A percentile compares a stretch with the other conserved stretches of the same genome.
These are phyloP conservation scores for Synergus japonicus DNA, from an alignment of 2,888 invertebrate species.

Conservation along the genomic window DNA sequence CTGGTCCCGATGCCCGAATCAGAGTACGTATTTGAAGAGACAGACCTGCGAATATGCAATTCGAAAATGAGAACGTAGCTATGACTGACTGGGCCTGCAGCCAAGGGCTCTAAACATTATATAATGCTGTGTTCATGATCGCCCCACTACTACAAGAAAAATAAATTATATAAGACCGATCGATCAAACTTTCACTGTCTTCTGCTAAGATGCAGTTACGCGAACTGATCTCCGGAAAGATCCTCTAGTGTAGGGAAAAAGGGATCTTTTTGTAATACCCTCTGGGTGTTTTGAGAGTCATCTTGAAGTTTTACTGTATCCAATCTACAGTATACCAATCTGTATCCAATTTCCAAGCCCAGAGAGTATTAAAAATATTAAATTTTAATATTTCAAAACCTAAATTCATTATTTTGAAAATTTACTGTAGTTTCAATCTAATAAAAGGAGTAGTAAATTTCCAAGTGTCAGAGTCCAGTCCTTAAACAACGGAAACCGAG, in stretches of 20 bases:
- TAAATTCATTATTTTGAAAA: no score
- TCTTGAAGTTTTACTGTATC: no score
- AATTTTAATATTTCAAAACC: no score
- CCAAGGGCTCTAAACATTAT: constrained; percentile 68
- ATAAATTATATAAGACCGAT: background rate
- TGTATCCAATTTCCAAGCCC: background rate
- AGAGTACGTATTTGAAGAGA: constrained; percentile 68
- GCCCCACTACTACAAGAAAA: constrained; percentile 8
- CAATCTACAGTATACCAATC: no score
- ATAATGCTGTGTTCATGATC: constrained; percentile 53
- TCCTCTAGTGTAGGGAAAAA: no score
- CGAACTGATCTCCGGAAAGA: background rate
- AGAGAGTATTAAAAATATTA: background rate
- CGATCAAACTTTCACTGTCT: background rate
- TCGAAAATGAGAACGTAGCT: constrained; percentile 47
- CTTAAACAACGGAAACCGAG: constrained; percentile 1
- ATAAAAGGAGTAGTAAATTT: background rate
- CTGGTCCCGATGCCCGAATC: constrained; percentile 61
- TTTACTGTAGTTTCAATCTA: background rate
- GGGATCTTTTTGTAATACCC: no score
- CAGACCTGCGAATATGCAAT: constrained; percentile 68
- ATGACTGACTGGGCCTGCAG: constrained; percentile 62
- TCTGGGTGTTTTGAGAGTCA: no score
- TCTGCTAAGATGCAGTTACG: background rate
- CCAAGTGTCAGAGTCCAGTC: background rate